phyloP scores from a whole-genome alignment of 2,113 vertebrate species.

The Mesitornis unicolor region DNA sequence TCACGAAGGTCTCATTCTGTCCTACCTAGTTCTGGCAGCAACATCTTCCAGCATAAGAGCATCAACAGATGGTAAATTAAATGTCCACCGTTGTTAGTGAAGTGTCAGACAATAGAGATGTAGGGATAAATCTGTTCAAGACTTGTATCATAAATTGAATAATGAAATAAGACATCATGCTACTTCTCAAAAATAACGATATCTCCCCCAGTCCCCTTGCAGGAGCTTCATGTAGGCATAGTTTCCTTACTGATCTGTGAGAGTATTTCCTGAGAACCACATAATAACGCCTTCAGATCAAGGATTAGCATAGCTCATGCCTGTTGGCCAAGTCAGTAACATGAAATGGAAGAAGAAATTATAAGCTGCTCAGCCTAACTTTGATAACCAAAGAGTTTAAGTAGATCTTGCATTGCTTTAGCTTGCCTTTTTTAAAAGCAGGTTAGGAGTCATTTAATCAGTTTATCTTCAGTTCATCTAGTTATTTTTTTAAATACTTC shows the following conservation, averaged over 20 bases:
- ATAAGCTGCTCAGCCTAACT: not conserved
- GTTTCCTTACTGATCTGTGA: not conserved
- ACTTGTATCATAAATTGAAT: no score
- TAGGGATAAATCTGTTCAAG: not conserved
- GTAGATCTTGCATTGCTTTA: not conserved
- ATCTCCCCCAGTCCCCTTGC: not conserved
- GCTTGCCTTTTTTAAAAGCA: not conserved
- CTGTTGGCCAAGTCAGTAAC: not conserved
- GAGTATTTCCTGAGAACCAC: rapidly evolving
- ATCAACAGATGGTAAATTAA: not conserved
- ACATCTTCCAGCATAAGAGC: not conserved
- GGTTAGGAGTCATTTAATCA: not conserved
- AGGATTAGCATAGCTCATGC: not conserved
- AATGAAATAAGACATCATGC: not conserved
- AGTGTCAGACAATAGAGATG: not conserved
- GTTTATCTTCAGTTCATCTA: not conserved
- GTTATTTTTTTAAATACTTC: not conserved
- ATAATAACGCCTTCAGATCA: not conserved
- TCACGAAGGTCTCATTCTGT: not conserved
- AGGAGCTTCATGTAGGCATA: not conserved
- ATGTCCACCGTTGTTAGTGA: not conserved
- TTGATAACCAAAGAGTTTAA: not conserved
- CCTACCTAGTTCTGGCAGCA: not conserved
- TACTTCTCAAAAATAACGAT: not conserved
- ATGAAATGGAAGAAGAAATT: not conserved